Conservation (phyloP, 2,113 vertebrate species). For the Malurus alboscapulatus region DNA sequence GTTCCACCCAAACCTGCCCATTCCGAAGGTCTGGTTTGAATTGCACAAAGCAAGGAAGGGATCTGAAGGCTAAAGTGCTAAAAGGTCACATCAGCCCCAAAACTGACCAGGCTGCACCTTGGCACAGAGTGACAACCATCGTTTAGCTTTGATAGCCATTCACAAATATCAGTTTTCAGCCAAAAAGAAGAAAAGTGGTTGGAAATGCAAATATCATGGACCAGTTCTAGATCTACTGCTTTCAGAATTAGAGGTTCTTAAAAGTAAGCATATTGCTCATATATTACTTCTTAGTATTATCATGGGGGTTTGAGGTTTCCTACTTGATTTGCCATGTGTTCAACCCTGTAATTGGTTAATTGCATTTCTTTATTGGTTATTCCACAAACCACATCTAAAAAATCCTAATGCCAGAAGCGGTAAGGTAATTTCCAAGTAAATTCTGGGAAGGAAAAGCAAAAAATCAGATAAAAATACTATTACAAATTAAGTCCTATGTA, state of each 20-base stretch:
- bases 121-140: not conserved
- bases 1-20: not conserved
- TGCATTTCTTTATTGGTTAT: conserved; percentile 11
- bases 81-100: not conserved
- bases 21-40: not conserved
- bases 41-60: not conserved
- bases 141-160: not conserved
- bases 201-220: not conserved
- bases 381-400: conserved; percentile 38
- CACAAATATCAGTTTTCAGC: not conserved
- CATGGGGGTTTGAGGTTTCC: not conserved
- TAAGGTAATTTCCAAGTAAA: conserved; percentile 7
- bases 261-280: not conserved
- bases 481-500: not conserved
- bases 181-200: not conserved
- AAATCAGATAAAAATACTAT: not conserved
- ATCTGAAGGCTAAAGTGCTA: not conserved
- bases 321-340: conserved; percentile 1
- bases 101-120: not conserved
- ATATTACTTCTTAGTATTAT: not conserved
- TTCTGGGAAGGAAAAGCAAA: not conserved
- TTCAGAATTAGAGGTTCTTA: not conserved
- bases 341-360: conserved; percentile 15
- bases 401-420: not conserved
- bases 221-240: not conserved